A percentile compares a stretch with the other conserved stretches of the same genome.
phyloP scores from a whole-genome alignment of 1,140 invertebrate genomes.

The Brachionus koreanus region DNA sequence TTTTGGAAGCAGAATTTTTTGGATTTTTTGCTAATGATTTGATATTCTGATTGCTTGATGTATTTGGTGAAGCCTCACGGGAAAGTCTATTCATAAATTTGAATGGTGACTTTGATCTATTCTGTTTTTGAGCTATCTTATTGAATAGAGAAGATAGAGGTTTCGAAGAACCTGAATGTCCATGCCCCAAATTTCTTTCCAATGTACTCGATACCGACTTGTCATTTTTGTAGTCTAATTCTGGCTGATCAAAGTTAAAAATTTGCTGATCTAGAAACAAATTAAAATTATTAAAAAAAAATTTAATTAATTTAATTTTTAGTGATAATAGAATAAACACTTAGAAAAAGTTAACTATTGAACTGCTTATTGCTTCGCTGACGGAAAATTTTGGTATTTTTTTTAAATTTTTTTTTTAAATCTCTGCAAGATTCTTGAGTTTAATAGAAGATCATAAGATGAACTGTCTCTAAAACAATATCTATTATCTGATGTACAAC shows the following conservation, averaged over 20 bases:
- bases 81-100: constrained; percentile 24
- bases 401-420: too few relatives aligned
- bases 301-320: too few relatives aligned
- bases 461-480: too few relatives aligned
- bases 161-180: neutral
- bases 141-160: constrained; percentile 9
- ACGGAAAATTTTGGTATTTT: too few relatives aligned
- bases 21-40: constrained; percentile 6
- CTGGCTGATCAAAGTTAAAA: constrained; percentile 26
- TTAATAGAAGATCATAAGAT: too few relatives aligned
- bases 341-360: too few relatives aligned
- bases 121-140: constrained; percentile 21
- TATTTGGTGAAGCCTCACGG: constrained; percentile 10
- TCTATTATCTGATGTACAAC: too few relatives aligned
- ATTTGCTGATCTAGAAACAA: neutral
- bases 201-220: neutral
- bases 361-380: too few relatives aligned
- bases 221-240: neutral
- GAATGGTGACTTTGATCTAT: constrained; percentile 29
- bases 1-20: neutral
- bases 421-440: too few relatives aligned
- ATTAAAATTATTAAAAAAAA: too few relatives aligned
- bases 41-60: neutral
- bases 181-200: constrained; percentile 22
- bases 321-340: too few relatives aligned